Conservation (phyloP, 1,140 invertebrate species). For the Brachionus calyciflorus region DNA sequence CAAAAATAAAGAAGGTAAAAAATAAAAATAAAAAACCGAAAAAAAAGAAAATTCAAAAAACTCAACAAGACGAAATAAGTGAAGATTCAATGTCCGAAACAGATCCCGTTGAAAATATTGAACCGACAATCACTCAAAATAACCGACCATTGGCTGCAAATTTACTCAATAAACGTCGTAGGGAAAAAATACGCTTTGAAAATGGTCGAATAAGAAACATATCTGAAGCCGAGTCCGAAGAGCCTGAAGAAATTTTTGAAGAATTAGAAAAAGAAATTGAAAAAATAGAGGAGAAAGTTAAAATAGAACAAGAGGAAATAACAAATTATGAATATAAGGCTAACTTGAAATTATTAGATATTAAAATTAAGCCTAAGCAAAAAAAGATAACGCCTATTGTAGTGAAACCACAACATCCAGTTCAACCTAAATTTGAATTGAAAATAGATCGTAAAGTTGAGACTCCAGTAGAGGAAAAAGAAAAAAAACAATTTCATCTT, state of each 20-base stretch:
- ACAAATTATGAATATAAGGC: not conserved
- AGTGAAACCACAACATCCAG: conserved; percentile 5
- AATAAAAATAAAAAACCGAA: conserved; percentile 1
- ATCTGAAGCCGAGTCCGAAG: not conserved
- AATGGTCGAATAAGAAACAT: not conserved
- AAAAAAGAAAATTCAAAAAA: not conserved
- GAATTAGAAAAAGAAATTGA: not conserved
- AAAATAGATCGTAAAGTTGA: not conserved
- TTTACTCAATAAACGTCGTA: not conserved
- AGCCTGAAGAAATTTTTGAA: not conserved
- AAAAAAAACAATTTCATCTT: not conserved
- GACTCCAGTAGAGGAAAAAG: not conserved
- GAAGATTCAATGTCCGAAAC: not conserved
- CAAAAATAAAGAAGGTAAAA: not conserved
- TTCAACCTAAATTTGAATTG: no score
- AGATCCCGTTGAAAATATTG: not conserved
- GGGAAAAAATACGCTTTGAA: not conserved
- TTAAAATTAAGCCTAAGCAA: not conserved
- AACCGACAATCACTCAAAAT: not conserved
- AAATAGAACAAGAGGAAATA: conserved; percentile 20
- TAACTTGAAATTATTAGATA: not conserved
- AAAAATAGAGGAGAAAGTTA: conserved; percentile 18
- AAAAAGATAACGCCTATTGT: conserved; percentile 11
- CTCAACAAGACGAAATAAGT: not conserved
- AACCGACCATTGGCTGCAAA: not conserved